These are phyloP conservation scores for Aporophyla lueneburgensis DNA, from an alignment of 2,888 invertebrate species.

Conservation along the genomic window DNA sequence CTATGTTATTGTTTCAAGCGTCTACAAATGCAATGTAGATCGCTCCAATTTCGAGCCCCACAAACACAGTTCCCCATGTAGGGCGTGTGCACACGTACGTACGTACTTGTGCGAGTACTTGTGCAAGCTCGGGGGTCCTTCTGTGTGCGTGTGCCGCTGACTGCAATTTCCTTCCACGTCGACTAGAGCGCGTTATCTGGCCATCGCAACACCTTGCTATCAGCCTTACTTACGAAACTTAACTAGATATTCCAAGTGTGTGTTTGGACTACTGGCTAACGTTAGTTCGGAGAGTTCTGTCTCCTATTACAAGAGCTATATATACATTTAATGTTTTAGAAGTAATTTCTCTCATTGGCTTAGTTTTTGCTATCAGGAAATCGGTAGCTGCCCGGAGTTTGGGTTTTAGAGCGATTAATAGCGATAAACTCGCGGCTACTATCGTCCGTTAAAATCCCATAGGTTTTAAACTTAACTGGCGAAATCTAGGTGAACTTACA, in stretches of 20 bases:
- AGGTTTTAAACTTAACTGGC: background rate
- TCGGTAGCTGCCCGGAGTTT: background rate
- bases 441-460: background rate
- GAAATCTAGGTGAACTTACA: background rate
- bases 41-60: slow-evolving; percentile 38
- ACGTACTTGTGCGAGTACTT: slow-evolving; percentile 24
- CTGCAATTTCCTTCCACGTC: slow-evolving; percentile 70
- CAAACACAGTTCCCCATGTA: slow-evolving; percentile 55
- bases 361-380: background rate
- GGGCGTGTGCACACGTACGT: background rate
- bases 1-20: background rate
- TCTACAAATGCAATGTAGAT: background rate
- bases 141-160: slow-evolving; percentile 57
- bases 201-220: slow-evolving; percentile 66
- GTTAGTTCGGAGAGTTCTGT: too few relatives aligned
- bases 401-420: too few relatives aligned
- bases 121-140: slow-evolving; percentile 17
- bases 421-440: background rate
- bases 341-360: background rate
- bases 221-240: slow-evolving; percentile 36
- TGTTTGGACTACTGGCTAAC: slow-evolving; percentile 40
- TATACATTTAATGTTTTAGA: background rate
- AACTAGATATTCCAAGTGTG: slow-evolving; percentile 31
- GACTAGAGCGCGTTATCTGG: slow-evolving; percentile 56
- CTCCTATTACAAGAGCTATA: background rate